phyloP scores from a whole-genome alignment of 2,113 vertebrate species.

The Anarrhichthys ocellatus region DNA sequence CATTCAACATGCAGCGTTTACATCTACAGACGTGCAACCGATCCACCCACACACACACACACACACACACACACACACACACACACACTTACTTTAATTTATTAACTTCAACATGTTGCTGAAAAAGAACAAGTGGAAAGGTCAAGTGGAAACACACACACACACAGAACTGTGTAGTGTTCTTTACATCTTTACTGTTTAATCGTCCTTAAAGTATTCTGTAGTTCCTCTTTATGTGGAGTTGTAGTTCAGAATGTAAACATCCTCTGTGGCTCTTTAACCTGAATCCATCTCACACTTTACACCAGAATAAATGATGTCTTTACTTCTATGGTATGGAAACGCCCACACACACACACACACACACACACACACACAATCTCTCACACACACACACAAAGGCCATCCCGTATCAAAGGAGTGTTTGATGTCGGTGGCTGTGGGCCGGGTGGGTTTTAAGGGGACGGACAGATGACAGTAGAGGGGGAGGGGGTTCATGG shows the following conservation, averaged over 20 bases:
- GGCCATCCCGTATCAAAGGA: conserved; percentile 61
- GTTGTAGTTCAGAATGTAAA: not conserved
- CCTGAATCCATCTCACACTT: conserved; percentile 36
- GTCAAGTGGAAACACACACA: conserved; percentile 42
- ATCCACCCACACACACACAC: not conserved
- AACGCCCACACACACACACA: conserved; percentile 7
- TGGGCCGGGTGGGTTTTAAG: conserved; percentile 24
- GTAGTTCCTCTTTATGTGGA: not conserved
- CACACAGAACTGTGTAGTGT: not conserved
- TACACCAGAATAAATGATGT: conserved; percentile 12
- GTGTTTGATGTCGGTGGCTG: conserved; percentile 59
- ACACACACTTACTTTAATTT: not conserved
- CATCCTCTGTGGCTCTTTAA: not conserved
- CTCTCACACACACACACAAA: not conserved
- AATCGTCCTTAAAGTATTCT: not conserved
- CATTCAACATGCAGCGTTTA: conserved; percentile 11
- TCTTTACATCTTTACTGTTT: not conserved
- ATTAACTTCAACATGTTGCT: not conserved
- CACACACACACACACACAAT: conserved; percentile 15
- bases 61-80: not conserved
- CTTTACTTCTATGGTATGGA: conserved; percentile 50
- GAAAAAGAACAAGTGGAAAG: conserved; percentile 40
- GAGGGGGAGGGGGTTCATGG: conserved; percentile 20
- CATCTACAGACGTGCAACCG: not conserved
- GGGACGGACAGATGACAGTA: conserved; percentile 21